These are phyloP conservation scores for Phrynocephalus guinanensis DNA, from an alignment of 2,797 vertebrate species.

Conservation along the genomic window DNA sequence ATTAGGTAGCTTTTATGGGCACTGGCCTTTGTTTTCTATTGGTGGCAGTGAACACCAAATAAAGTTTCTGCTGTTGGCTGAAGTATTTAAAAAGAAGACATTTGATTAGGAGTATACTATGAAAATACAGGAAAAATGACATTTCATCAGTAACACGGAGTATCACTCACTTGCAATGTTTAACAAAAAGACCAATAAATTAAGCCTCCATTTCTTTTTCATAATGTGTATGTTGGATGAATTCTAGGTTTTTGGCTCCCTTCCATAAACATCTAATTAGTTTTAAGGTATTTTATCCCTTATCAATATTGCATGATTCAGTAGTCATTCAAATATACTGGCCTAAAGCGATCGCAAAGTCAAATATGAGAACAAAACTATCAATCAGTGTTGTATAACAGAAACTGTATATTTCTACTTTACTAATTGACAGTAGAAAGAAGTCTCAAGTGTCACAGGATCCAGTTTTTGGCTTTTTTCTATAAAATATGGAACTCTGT, in stretches of 20 bases:
- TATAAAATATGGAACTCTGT: constrained; percentile 12
- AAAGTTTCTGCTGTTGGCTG: background rate
- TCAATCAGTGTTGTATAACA: constrained; percentile 6
- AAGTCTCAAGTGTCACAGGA: constrained; percentile 1
- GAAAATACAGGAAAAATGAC: constrained; percentile 25
- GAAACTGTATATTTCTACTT: background rate
- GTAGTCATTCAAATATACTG: background rate
- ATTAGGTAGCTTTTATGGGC: constrained; percentile 39
- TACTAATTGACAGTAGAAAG: constrained; percentile 40
- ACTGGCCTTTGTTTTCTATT: constrained; percentile 34
- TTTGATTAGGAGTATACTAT: constrained; percentile 45
- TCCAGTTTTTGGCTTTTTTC: constrained; percentile 16
- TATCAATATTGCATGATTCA: background rate
- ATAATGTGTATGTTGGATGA: background rate
- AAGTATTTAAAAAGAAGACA: background rate
- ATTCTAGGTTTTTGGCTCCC: background rate
- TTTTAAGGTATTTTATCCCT: constrained; percentile 9
- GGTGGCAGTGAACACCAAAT: constrained; percentile 54
- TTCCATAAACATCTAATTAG: constrained; percentile 11
- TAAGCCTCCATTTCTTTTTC: constrained; percentile 42
- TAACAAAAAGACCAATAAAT: constrained; percentile 38
- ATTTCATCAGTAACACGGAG: constrained; percentile 41
- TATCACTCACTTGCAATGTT: constrained; percentile 27
- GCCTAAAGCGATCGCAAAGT: background rate
- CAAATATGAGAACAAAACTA: background rate